Evolutionary conservation across 2,113 vertebrate genomes (phyloP).

Genomic region (Peromyscus maniculatus): DNA sequence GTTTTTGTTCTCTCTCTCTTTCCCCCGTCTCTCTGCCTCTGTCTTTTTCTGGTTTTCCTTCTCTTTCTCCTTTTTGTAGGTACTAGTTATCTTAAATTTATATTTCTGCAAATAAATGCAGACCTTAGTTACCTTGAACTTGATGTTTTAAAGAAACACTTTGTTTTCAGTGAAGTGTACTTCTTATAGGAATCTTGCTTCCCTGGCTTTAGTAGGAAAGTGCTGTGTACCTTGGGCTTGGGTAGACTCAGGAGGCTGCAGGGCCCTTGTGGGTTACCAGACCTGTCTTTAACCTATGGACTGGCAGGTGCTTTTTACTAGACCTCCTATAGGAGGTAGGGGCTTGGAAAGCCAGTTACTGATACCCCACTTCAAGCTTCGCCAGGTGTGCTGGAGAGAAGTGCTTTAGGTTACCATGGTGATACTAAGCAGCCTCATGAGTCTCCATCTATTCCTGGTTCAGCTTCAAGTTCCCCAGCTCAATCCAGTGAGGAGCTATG

Average conservation of each 20-base stretch:
- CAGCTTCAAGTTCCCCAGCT: background rate
- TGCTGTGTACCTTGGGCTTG: background rate
- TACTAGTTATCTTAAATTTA: background rate
- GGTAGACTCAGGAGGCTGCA: background rate
- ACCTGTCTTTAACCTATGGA: background rate
- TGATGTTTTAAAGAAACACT: background rate
- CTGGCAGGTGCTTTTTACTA: background rate
- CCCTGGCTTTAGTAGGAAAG: background rate
- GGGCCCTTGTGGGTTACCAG: background rate
- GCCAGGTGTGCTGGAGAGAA: background rate
- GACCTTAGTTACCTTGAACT: background rate
- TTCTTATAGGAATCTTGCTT: background rate
- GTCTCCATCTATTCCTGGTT: background rate
- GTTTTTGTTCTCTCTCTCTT: background rate
- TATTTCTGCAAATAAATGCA: background rate
- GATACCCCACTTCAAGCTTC: background rate
- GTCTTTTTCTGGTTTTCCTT: background rate
- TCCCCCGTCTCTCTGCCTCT: background rate
- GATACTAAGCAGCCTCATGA: background rate
- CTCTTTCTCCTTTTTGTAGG: background rate
- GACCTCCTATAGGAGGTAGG: background rate
- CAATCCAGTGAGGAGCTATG: background rate
- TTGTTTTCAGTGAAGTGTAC: background rate
- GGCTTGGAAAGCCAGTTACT: conserved; percentile 13
- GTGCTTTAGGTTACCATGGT: background rate